phyloP scores from a whole-genome alignment of 2,113 vertebrate genomes.

The Phyllostomus hastatus region DNA sequence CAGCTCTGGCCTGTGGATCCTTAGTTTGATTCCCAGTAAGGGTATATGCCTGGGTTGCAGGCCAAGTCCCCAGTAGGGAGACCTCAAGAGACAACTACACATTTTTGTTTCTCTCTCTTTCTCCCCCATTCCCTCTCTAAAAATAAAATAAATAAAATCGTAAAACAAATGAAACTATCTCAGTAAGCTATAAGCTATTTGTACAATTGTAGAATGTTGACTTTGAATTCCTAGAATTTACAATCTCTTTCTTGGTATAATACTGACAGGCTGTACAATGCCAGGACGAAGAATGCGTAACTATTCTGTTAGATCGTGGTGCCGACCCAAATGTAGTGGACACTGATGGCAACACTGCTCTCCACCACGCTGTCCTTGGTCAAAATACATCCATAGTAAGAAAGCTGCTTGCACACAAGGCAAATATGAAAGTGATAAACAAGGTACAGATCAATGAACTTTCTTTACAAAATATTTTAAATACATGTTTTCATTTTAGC shows the following conservation, averaged over 20 bases:
- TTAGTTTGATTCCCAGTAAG: too few species aligned
- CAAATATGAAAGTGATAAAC: slow-evolving; percentile 85
- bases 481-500: background rate
- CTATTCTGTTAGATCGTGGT: slow-evolving; percentile 85
- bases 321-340: slow-evolving; percentile 89
- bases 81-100: too few species aligned
- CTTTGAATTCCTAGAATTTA: background rate
- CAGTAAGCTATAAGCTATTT: background rate
- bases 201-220: background rate
- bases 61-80: too few species aligned
- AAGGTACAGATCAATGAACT: slow-evolving; percentile 80
- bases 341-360: slow-evolving; percentile 84
- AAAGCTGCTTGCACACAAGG: slow-evolving; percentile 83
- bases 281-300: slow-evolving; percentile 87
- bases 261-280: slow-evolving; percentile 88
- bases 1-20: too few species aligned
- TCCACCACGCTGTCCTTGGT: slow-evolving; percentile 87
- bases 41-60: too few species aligned
- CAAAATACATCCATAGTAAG: slow-evolving; percentile 75
- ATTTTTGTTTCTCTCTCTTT: too few species aligned
- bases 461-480: background rate
- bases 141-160: too few species aligned
- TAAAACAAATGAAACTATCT: background rate
- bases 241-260: background rate
- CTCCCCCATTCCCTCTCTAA: too few species aligned